A percentile compares a stretch with the other conserved stretches of the same genome.
Evolutionary conservation across 2,888 invertebrate genomes (phyloP).

Genomic region (Kryphioiulus occultus): DNA sequence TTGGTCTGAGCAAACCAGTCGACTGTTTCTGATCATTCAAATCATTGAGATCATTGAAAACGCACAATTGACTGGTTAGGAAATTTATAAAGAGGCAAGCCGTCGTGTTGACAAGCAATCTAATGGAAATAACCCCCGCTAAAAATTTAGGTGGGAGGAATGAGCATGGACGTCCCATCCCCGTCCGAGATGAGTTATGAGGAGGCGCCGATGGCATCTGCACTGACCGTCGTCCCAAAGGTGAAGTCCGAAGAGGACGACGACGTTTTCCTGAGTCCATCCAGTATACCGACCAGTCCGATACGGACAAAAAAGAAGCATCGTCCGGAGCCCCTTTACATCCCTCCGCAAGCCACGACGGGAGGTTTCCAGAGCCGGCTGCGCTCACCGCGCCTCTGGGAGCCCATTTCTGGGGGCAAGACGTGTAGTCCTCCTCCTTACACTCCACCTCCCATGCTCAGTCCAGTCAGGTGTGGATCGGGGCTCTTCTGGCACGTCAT

Average conservation of each 20-base stretch:
- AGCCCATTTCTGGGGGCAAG: slow-evolving; percentile 54
- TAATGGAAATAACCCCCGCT: neutral
- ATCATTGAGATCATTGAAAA: no score
- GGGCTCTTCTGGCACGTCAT: slow-evolving; percentile 76
- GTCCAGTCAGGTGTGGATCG: slow-evolving; percentile 86
- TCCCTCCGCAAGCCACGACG: slow-evolving; percentile 64
- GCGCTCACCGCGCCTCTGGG: slow-evolving; percentile 64
- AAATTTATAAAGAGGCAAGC: neutral
- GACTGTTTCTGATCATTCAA: neutral
- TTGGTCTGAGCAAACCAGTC: neutral
- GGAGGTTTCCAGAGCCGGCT: slow-evolving; percentile 67
- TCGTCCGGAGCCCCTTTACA: slow-evolving; percentile 63
- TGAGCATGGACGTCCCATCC: neutral
- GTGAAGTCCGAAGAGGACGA: slow-evolving; percentile 67
- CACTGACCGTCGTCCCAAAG: neutral
- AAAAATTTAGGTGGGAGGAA: neutral
- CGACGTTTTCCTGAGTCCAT: slow-evolving; percentile 80
- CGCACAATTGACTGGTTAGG: neutral
- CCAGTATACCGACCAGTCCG: slow-evolving; percentile 68
- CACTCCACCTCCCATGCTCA: slow-evolving; percentile 93
- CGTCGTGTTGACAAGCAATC: neutral
- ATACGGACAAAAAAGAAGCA: slow-evolving; percentile 61
- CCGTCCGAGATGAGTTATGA: slow-evolving; percentile 27
- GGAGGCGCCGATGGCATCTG: slow-evolving; percentile 18
- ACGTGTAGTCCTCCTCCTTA: slow-evolving; percentile 69